Evolutionary conservation across 2,797 vertebrate genomes (phyloP).

Genomic region (Moxostoma hubbsi): DNA sequence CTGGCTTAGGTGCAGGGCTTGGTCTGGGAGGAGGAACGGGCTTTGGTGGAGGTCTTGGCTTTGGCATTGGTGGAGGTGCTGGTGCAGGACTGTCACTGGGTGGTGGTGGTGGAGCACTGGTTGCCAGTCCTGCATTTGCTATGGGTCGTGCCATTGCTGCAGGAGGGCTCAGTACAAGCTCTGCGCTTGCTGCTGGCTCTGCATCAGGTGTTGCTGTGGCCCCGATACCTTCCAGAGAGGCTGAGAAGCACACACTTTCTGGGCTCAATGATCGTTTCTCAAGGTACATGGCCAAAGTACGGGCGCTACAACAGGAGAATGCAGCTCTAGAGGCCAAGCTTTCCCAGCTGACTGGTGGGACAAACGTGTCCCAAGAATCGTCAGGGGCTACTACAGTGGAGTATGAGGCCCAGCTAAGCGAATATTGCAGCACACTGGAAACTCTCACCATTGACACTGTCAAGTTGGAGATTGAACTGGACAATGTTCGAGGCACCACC

Average conservation of each 20-base stretch:
- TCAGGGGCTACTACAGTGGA: constrained; percentile 60
- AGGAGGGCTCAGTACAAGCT: constrained; percentile 63
- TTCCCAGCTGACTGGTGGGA: constrained; percentile 68
- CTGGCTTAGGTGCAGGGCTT: constrained; percentile 34
- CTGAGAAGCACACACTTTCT: constrained; percentile 68
- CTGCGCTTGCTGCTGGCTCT: constrained; percentile 57
- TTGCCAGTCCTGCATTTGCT: constrained; percentile 67
- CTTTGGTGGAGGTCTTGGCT: constrained; percentile 35
- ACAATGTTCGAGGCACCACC: constrained; percentile 69
- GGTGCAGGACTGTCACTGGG: constrained; percentile 52
- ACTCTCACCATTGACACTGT: constrained; percentile 69
- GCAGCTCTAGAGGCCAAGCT: constrained; percentile 68
- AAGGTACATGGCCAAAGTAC: constrained; percentile 68
- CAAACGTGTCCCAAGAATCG: constrained; percentile 62
- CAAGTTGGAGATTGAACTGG: constrained; percentile 71
- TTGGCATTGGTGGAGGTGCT: constrained; percentile 29
- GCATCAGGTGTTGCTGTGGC: constrained; percentile 42
- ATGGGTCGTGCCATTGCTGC: constrained; percentile 67
- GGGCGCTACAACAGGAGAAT: constrained; percentile 68
- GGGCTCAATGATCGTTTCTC: constrained; percentile 71
- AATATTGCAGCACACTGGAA: constrained; percentile 67
- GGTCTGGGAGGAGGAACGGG: constrained; percentile 39
- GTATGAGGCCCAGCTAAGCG: constrained; percentile 68
- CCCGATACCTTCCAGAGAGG: constrained; percentile 64
- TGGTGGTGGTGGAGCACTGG: constrained; percentile 51